A percentile compares a stretch with the other conserved stretches of the same genome.
phyloP scores from a whole-genome alignment of 2,113 vertebrate genomes.

The Lipophrys pholis region DNA sequence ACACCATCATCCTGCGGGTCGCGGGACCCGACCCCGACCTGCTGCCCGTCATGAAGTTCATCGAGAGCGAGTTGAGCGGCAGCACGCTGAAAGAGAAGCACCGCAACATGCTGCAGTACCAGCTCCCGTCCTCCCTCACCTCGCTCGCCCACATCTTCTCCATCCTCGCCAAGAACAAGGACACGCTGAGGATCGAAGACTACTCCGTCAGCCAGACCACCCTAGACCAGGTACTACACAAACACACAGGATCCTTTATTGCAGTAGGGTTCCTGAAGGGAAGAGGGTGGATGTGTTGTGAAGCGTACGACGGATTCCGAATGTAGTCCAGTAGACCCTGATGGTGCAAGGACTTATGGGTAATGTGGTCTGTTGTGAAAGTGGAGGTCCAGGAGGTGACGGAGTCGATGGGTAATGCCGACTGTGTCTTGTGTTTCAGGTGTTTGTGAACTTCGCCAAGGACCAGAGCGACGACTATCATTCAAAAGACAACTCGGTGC shows the following conservation, averaged over 20 bases:
- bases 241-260: too few species aligned
- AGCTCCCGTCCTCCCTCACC: constrained; percentile 91
- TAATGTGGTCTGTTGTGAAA: too few species aligned
- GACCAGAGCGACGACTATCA: constrained; percentile 98
- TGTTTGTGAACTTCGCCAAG: constrained; percentile 99
- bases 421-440: constrained; percentile 78
- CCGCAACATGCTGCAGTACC: constrained; percentile 97
- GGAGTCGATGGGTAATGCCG: too few species aligned
- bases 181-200: constrained; percentile 92
- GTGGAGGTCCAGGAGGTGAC: too few species aligned
- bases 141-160: constrained; percentile 95
- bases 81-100: constrained; percentile 95
- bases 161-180: constrained; percentile 93
- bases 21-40: constrained; percentile 90
- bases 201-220: constrained; percentile 99
- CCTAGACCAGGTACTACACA: constrained; percentile 90
- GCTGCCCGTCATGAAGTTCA: constrained; percentile 93
- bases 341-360: not conserved
- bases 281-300: too few species aligned
- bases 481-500: constrained; percentile 90
- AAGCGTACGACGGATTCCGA: too few species aligned
- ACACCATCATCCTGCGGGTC: constrained; percentile 95
- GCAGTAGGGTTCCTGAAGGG: too few species aligned
- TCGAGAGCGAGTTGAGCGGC: constrained; percentile 91
- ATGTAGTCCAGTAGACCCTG: too few species aligned